Conservation (phyloP, 2,888 invertebrate genomes). For the Volucella zonaria region DNA sequence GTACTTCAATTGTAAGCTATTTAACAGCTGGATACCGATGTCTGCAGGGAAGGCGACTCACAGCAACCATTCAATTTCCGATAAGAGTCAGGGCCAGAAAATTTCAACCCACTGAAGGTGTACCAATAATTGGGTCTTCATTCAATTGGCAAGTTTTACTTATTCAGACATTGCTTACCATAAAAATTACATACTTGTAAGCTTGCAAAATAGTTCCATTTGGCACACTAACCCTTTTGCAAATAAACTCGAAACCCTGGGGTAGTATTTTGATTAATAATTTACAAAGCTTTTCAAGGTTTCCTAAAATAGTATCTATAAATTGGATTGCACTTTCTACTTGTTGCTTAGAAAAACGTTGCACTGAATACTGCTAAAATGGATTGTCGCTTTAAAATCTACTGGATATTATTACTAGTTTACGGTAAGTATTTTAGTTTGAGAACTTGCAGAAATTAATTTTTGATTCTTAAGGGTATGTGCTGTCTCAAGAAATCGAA, state of each 20-base stretch:
- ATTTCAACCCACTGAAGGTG: neutral
- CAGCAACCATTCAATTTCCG: conserved; percentile 8
- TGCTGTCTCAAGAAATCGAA: conserved; percentile 76
- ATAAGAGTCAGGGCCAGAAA: conserved; percentile 28
- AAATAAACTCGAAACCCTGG: conserved; percentile 38
- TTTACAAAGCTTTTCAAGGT: conserved; percentile 23
- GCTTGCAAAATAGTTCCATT: neutral
- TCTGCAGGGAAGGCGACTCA: conserved; percentile 7
- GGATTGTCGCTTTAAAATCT: conserved; percentile 30
- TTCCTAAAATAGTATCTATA: conserved; percentile 39
- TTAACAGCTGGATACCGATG: conserved; percentile 51
- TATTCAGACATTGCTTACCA: conserved; percentile 5
- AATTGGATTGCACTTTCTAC: conserved; percentile 30
- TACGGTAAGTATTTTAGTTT: conserved; percentile 32
- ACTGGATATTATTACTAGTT: conserved; percentile 45
- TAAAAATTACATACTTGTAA: neutral
- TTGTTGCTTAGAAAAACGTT: conserved; percentile 20
- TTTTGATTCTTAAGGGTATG: conserved; percentile 31
- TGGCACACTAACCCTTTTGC: neutral
- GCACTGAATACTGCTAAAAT: conserved; percentile 23
- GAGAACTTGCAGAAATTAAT: no score
- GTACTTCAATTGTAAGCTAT: conserved; percentile 35
- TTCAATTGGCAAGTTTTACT: conserved; percentile 15
- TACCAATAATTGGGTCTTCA: conserved; percentile 31
- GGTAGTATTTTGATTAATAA: conserved; percentile 31